phyloP scores from a whole-genome alignment of 92 coral and sea anemone genomes.

The Siderastrea radians region DNA sequence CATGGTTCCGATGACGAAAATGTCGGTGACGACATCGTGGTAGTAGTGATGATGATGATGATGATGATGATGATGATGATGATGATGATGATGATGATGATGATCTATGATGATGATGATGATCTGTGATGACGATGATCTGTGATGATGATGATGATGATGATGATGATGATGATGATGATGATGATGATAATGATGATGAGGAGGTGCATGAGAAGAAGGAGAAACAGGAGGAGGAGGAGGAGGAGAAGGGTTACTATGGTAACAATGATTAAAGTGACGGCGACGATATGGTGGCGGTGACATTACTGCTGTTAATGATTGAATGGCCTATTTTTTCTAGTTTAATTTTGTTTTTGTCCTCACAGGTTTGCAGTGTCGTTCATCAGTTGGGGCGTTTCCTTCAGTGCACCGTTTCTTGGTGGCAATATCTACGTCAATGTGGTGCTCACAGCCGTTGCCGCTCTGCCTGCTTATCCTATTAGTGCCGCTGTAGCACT shows the following conservation, averaged over 20 bases:
- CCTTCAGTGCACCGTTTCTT: slow-evolving; percentile 22
- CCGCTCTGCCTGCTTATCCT: background rate
- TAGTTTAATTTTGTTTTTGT: background rate
- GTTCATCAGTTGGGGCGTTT: slow-evolving; percentile 7
- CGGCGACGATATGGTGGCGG: background rate
- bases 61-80: background rate
- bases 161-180: background rate
- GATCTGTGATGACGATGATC: background rate
- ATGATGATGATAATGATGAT: background rate
- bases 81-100: background rate
- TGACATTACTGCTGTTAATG: background rate
- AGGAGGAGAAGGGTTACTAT: no score
- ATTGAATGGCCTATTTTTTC: background rate
- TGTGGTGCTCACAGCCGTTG: background rate
- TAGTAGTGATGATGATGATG: no score
- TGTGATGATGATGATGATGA: background rate
- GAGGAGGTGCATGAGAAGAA: background rate
- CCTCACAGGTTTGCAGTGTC: slow-evolving; percentile 16
- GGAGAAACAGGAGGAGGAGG: no score
- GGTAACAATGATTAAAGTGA: background rate
- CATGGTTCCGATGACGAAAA: no score
- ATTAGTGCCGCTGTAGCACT: slow-evolving; percentile 10
- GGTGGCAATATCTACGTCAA: slow-evolving; percentile 20
- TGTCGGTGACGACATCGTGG: background rate
- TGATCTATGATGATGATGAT: background rate